These are phyloP conservation scores for Pyrgus malvae DNA, from an alignment of 2,888 invertebrate species.

Conservation along the genomic window DNA sequence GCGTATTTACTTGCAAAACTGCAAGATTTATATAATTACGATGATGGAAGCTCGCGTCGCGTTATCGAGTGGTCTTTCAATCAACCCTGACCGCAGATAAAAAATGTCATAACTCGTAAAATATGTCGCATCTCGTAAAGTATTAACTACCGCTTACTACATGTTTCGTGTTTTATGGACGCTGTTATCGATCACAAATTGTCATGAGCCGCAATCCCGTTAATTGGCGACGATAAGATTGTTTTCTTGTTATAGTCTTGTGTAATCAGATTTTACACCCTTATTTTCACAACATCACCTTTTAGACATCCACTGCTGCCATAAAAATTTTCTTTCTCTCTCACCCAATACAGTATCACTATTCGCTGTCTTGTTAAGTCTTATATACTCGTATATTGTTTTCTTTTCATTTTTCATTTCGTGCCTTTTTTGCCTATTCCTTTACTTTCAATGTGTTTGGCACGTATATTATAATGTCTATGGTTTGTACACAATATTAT, in stretches of 20 bases:
- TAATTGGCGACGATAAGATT: slow-evolving; percentile 54
- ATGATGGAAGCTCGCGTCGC: slow-evolving; percentile 14
- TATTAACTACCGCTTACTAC: not conserved
- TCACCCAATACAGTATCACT: no score
- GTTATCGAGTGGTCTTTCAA: slow-evolving; percentile 18
- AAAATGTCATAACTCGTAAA: slow-evolving; percentile 14
- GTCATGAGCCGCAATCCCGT: slow-evolving; percentile 29
- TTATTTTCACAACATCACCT: no score
- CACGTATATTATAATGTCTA: no score
- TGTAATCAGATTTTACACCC: not conserved
- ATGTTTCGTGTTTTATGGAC: slow-evolving; percentile 1
- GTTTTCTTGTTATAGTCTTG: slow-evolving; percentile 42
- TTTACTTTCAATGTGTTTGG: no score
- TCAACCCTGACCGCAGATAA: slow-evolving; percentile 24
- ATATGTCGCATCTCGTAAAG: slow-evolving; percentile 12
- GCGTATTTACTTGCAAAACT: slow-evolving; percentile 18
- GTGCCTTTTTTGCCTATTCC: no score
- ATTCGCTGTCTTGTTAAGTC: no score
- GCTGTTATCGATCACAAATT: slow-evolving; percentile 21
- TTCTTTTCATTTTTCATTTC: no score
- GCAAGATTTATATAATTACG: slow-evolving; percentile 20
- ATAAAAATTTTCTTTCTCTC: no score
- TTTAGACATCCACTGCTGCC: no score
- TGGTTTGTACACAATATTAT: no score
- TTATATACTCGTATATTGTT: no score